Evolutionary conservation across 2,797 vertebrate species (phyloP), one percentile per base, ranked within the genome.

Genomic region (Clarias laeviceps): DNA sequence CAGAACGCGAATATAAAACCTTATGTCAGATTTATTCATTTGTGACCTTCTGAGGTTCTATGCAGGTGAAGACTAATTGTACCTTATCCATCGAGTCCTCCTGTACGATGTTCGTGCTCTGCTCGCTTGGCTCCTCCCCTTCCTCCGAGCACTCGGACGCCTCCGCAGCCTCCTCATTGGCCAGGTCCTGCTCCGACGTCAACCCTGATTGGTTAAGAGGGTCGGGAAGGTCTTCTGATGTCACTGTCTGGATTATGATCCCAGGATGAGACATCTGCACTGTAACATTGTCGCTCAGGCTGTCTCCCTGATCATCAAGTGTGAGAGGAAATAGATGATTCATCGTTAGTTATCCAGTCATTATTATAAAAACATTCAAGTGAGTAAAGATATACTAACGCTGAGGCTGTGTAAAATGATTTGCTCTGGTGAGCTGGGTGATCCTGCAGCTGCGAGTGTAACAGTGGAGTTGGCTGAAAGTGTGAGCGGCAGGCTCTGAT

Each of bases 331-430:
- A 54, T 11, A 11, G 20, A 66, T 80, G 8, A 78, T 61, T 61
- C 29, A 14, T 15, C 5, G 37, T 40, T n/a, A 12, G 34, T 11
- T 40, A n/a, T 50, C 24, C 1, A 45, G 3, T 18, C 61, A 18
- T 29, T 17, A 72, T 32, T 54, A 45, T 11, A 9, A 57, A 65
- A 40, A 29, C 27, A 70, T 12, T n/a, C 6, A 1, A 8, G 22
- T n/a, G 32, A 62, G 22, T 61, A 79, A 61, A 77, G 18, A 80
- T 37, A 66, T 80, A 94, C 97, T 69, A 90, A 99, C 98, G 66
- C 97, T 96, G 87, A 99, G 95, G 90, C 97, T 96, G 88, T 99
- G 98, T 1, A 99, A 96, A 80, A 99, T 99, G 92, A 99, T 99
- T 95, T 99, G 98, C 68, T 99, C 98, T 0, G 98, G 97, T n/a